These are phyloP conservation scores for Drosophila bipectinata DNA, from an alignment of 1,140 invertebrate genomes.

Conservation along the genomic window DNA sequence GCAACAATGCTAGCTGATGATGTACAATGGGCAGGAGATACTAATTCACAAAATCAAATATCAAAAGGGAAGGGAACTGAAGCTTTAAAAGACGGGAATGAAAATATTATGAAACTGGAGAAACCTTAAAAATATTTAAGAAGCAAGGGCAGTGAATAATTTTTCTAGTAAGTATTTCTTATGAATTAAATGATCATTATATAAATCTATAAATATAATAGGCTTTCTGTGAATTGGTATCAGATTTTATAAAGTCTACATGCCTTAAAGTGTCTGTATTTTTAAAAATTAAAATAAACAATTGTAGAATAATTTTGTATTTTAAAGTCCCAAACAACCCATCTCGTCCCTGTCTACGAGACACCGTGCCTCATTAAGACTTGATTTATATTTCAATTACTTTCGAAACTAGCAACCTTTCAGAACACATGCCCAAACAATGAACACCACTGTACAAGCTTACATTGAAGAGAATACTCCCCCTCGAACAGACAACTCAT, in stretches of 20 bases:
- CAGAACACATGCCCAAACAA: neutral
- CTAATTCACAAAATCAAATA: slow-evolving; percentile 9
- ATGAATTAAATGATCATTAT: too few relatives aligned
- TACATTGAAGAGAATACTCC: neutral
- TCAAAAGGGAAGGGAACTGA: neutral
- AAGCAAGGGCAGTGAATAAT: too few relatives aligned
- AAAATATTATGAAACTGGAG: too few relatives aligned
- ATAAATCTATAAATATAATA: too few relatives aligned
- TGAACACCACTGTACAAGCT: neutral
- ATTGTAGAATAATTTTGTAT: too few relatives aligned
- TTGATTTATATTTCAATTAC: neutral
- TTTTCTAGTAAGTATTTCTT: too few relatives aligned
- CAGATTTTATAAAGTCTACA: too few relatives aligned
- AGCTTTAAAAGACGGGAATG: neutral
- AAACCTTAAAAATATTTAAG: too few relatives aligned
- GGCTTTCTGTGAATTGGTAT: too few relatives aligned
- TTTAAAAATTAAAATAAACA: too few relatives aligned
- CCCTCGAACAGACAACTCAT: slow-evolving; percentile 25
- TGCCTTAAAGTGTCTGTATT: too few relatives aligned
- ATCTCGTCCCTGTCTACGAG: too few relatives aligned
- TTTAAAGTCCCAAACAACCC: neutral
- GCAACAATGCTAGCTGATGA: slow-evolving; percentile 52
- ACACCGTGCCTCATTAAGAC: neutral
- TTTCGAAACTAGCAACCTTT: neutral
- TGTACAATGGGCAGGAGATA: slow-evolving; percentile 49